These are phyloP conservation scores for Dermatemys mawii DNA, from an alignment of 2,113 vertebrate genomes.

Conservation along the genomic window DNA sequence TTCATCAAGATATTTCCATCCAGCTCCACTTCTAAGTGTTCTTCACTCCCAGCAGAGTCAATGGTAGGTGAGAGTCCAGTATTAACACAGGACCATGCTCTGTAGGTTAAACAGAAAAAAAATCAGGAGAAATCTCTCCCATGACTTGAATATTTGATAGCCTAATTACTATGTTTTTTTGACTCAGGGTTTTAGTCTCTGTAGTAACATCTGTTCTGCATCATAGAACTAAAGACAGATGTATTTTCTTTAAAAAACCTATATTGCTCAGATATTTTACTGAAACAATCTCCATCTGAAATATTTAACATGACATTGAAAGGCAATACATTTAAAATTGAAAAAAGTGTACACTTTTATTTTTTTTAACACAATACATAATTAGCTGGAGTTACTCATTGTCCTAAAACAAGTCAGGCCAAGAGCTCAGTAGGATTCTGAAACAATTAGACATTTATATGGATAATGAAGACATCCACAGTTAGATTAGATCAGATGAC, in stretches of 20 bases:
- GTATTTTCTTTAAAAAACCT: not conserved
- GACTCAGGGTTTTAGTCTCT: not conserved
- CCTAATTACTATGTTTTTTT: not conserved
- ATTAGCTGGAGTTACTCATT: constrained; percentile 6
- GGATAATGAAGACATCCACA: not conserved
- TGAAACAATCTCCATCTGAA: not conserved
- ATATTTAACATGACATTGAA: not conserved
- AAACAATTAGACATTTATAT: constrained; percentile 1
- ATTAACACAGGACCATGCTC: not conserved
- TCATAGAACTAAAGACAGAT: not conserved
- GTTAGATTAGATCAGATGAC: not conserved
- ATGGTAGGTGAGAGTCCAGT: not conserved
- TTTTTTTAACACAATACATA: not conserved
- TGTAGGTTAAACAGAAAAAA: not conserved
- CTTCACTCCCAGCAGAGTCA: not conserved
- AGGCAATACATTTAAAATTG: not conserved
- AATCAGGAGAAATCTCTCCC: not conserved
- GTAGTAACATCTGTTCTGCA: not conserved
- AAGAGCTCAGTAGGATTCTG: not conserved
- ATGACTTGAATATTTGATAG: not conserved
- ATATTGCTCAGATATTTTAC: not conserved
- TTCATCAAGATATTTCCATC: not conserved
- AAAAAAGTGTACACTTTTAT: not conserved
- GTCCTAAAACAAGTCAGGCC: not conserved
- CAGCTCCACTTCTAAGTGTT: not conserved